Evolutionary conservation across 1,140 invertebrate species (phyloP), one percentile per base, ranked within the genome.

Genomic region (Elymnias hypermnestra): DNA sequence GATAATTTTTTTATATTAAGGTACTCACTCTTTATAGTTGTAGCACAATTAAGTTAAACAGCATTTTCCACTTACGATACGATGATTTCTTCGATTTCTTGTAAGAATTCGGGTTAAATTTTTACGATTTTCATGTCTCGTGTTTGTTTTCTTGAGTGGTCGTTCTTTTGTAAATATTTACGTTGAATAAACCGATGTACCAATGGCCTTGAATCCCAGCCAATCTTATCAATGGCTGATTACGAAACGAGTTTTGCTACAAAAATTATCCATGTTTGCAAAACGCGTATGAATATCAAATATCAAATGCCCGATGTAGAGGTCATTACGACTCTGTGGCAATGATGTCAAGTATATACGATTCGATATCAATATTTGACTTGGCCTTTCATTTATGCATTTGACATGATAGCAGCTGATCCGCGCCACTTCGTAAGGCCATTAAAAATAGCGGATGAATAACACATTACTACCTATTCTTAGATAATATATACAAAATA

Each of bases 151-250:
- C 39, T 13, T 14, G 18, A 29, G 35, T 42, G 29, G 10, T 39
- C 22, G 26, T 35, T 48, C 14, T 15, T 1, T 53, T 55, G 54
- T 60, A 58, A 64, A 61, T 57, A 64, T 58, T 63, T 51, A 39
- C 39, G 46, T 43, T 5, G 54, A 49, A 56, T 39, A 53, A 63
- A 31, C n/a, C 47, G 40, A 53, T 54, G 48, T 51, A 47, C 23
- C 45, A 25, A 35, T 58, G 63, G 50, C 72, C 72, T 79, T 79
- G 71, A 69, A 63, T 64, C 50, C 42, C 54, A 29, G 51, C 57
- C 56, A 70, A 77, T 68, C 66, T 79, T 74, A 79, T 79, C 75
- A 60, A 36, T 54, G 50, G 63, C 59, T 67, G 72, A 76, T 74
- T 76, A 65, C 64, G 42, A 47, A 55, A 63, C 57, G 56, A 59